phyloP scores from a whole-genome alignment of 2,888 invertebrate genomes.

The Malacosoma neustria region DNA sequence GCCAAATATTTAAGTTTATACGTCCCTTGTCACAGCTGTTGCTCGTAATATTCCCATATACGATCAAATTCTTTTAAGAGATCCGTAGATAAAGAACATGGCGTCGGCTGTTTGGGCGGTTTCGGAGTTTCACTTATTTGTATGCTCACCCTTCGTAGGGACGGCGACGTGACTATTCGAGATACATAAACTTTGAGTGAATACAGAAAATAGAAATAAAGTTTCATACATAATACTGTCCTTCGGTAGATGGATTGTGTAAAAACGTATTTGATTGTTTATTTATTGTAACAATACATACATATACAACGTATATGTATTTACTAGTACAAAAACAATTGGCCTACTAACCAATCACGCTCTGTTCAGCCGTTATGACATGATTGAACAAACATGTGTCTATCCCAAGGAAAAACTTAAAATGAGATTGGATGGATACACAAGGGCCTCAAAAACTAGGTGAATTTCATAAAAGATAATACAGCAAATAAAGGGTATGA shows the following conservation, averaged over 20 bases:
- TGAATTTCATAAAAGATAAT: too few species aligned
- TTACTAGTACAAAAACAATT: too few species aligned
- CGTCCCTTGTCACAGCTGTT: conserved; percentile 71
- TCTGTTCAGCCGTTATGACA: too few species aligned
- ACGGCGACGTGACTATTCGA: conserved; percentile 72
- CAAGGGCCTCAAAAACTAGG: too few species aligned
- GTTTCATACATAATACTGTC: conserved; percentile 66
- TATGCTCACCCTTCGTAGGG: conserved; percentile 68
- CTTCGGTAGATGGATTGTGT: conserved; percentile 62
- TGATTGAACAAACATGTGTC: too few species aligned
- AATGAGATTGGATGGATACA: too few species aligned
- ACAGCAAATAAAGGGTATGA: too few species aligned
- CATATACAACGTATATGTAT: too few species aligned
- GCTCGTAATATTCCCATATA: conserved; percentile 69
- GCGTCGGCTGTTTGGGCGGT: conserved; percentile 62
- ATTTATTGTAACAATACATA: too few species aligned
- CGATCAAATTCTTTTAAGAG: conserved; percentile 74
- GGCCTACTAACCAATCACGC: too few species aligned
- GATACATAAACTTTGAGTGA: conserved; percentile 74
- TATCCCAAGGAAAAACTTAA: too few species aligned
- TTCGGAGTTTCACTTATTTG: conserved; percentile 73
- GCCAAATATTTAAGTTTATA: conserved; percentile 61
- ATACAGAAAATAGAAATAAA: conserved; percentile 75
- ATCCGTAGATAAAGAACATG: conserved; percentile 70
- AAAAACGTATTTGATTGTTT: conserved; percentile 36